Conservation (phyloP, 2,113 vertebrate species). For the Cavia aperea region DNA sequence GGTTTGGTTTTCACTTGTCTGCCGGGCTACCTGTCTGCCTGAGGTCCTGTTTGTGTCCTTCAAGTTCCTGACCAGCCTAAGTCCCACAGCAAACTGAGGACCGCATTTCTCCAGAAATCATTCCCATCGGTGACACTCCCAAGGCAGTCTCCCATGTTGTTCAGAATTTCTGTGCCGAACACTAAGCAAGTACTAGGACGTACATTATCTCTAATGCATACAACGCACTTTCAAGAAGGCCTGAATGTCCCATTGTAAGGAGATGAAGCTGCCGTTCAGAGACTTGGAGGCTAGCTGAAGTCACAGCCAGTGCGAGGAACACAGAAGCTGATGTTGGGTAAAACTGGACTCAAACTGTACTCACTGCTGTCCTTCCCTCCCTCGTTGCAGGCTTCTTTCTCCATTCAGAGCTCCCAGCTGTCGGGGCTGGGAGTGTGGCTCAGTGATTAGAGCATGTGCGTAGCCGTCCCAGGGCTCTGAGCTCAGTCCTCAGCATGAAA, state of each 20-base stretch:
- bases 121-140: not conserved
- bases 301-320: not conserved
- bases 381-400: not conserved
- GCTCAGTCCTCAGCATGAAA: not conserved
- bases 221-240: not conserved
- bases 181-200: not conserved
- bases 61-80: conserved; percentile 74
- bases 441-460: not conserved
- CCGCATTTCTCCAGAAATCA: not conserved
- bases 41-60: conserved; percentile 89
- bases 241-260: not conserved
- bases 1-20: not conserved
- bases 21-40: conserved; percentile 76
- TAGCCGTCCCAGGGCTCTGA: not conserved
- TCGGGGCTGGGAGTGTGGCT: not conserved
- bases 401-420: not conserved
- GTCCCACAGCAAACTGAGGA: not conserved
- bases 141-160: not conserved
- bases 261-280: not conserved
- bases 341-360: not conserved
- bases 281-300: not conserved
- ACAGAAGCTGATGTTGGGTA: not conserved
- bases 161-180: not conserved
- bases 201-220: not conserved
- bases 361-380: not conserved